Conservation (phyloP, 1,140 invertebrate species). For the Solenopsis fugax region DNA sequence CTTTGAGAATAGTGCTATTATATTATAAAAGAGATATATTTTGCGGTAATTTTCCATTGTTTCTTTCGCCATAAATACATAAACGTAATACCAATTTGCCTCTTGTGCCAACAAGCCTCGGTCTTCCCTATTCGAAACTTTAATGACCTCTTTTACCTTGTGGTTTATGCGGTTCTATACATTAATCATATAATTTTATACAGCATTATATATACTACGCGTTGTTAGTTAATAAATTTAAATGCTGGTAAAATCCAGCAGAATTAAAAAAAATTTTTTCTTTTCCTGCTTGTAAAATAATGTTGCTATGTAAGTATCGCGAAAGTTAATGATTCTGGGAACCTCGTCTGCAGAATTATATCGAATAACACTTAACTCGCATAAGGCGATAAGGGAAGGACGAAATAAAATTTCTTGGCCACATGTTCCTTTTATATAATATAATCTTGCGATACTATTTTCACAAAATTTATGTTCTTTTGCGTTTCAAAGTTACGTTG, state of each 20-base stretch:
- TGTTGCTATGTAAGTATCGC: neutral
- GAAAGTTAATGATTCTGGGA: neutral
- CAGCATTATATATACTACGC: neutral
- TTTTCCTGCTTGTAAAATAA: neutral
- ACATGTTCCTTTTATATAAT: neutral
- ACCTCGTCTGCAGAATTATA: neutral
- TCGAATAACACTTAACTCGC: neutral
- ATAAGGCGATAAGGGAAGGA: neutral
- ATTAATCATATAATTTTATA: neutral
- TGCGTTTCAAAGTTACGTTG: neutral
- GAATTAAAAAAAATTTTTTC: neutral
- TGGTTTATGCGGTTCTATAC: neutral
- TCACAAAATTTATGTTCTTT: neutral
- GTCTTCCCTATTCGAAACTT: neutral
- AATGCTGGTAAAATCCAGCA: neutral
- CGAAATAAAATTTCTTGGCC: neutral
- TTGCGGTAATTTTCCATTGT: too few relatives aligned
- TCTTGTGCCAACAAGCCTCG: too few relatives aligned
- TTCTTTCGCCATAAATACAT: too few relatives aligned
- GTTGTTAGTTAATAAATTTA: neutral
- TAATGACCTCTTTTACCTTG: neutral
- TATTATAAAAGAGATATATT: too few relatives aligned
- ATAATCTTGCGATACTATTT: neutral
- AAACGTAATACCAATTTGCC: too few relatives aligned
- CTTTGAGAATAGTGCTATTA: too few relatives aligned